Percentiles rank a stretch among this genome's conserved stretches.
These are phyloP conservation scores for Bombycilla garrulus DNA, from an alignment of 2,113 vertebrate genomes.

Conservation along the genomic window DNA sequence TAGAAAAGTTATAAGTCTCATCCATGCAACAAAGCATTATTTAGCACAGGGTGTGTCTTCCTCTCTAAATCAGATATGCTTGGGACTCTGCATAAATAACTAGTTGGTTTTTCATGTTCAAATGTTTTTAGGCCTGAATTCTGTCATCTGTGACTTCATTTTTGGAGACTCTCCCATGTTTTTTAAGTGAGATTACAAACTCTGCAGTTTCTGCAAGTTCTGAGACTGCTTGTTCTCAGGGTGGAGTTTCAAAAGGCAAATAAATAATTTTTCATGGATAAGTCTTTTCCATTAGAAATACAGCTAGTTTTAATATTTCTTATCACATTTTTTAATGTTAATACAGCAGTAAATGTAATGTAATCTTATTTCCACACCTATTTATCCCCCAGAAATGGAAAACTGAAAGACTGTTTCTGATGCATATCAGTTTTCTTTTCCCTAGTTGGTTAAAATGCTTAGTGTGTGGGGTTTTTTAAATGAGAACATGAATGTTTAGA, in stretches of 20 bases:
- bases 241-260: conserved; percentile 19
- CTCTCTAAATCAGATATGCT: background rate
- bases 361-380: background rate
- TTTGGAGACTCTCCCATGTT: background rate
- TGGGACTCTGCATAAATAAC: background rate
- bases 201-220: background rate
- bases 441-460: background rate
- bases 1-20: background rate
- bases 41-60: conserved; percentile 2
- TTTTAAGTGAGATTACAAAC: background rate
- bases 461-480: background rate
- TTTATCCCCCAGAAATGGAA: background rate
- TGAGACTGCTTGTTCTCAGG: background rate
- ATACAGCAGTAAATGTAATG: background rate
- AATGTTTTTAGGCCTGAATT: background rate
- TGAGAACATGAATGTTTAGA: background rate
- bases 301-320: background rate
- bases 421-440: background rate
- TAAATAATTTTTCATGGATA: background rate
- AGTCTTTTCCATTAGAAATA: background rate
- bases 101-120: background rate
- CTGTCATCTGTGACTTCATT: conserved; percentile 30
- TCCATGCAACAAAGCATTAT: background rate
- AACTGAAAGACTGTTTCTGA: background rate
- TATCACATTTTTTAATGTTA: background rate